phyloP scores from a whole-genome alignment of 2,113 vertebrate species.

The Rhynchopsitta pachyrhyncha region DNA sequence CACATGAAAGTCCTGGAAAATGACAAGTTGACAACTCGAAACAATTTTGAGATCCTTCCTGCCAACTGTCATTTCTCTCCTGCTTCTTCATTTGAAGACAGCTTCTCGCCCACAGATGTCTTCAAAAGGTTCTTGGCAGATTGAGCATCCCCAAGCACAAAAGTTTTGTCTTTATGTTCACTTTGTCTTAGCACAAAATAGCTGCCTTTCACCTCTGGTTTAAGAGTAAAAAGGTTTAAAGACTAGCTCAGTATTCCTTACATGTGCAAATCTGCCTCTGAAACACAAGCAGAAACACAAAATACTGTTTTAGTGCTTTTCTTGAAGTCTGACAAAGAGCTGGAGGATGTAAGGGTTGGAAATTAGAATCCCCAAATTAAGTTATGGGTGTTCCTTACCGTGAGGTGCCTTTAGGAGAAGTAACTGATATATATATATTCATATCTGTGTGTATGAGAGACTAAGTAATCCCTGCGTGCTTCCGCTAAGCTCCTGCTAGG shows the following conservation, averaged over 20 bases:
- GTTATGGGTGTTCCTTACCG: background rate
- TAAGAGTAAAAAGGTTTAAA: constrained; percentile 9
- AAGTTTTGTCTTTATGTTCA: constrained; percentile 45
- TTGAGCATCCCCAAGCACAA: constrained; percentile 14
- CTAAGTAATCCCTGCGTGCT: background rate
- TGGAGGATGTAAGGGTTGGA: background rate
- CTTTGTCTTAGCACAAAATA: constrained; percentile 20
- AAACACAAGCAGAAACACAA: background rate
- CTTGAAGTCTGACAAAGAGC: background rate
- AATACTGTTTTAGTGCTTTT: background rate
- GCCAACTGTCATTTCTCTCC: constrained; percentile 47
- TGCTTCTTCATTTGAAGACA: constrained; percentile 55
- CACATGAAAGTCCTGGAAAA: constrained; percentile 35
- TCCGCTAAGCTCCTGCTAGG: background rate
- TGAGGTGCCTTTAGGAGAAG: background rate
- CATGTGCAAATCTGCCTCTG: background rate
- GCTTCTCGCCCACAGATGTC: constrained; percentile 45
- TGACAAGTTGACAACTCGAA: constrained; percentile 64
- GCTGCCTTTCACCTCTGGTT: background rate
- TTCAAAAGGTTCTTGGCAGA: constrained; percentile 53
- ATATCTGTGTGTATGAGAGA: background rate
- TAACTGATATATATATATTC: background rate
- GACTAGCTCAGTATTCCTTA: background rate
- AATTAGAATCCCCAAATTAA: constrained; percentile 13
- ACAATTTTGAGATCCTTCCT: constrained; percentile 50